These are phyloP conservation scores for Kuschelorhynchus macadamiae DNA, from an alignment of 2,888 invertebrate genomes.

Conservation along the genomic window DNA sequence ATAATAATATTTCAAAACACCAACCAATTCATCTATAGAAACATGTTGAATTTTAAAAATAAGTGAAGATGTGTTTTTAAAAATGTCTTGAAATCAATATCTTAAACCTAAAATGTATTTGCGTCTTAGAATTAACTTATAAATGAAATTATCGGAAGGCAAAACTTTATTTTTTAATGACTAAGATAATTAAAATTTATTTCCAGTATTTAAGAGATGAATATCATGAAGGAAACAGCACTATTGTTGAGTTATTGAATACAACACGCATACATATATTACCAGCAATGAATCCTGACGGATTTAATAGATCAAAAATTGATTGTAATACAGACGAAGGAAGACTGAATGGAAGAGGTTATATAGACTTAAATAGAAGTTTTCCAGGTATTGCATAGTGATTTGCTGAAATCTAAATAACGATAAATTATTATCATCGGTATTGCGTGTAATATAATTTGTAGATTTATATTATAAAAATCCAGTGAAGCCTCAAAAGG, in stretches of 20 bases:
- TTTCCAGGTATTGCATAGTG: slow-evolving; percentile 72
- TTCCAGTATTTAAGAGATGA: slow-evolving; percentile 69
- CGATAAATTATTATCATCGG: too few relatives aligned
- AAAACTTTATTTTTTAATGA: slow-evolving; percentile 4
- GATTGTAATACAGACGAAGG: slow-evolving; percentile 54
- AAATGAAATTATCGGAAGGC: not conserved
- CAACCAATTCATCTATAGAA: too few relatives aligned
- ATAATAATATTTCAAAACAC: too few relatives aligned
- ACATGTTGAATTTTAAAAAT: too few relatives aligned
- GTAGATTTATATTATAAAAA: slow-evolving; percentile 31
- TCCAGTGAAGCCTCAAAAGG: slow-evolving; percentile 61
- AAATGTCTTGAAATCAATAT: too few relatives aligned
- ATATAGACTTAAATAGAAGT: slow-evolving; percentile 72
- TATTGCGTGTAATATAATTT: not conserved
- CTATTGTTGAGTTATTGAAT: slow-evolving; percentile 74
- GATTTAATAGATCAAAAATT: slow-evolving; percentile 68
- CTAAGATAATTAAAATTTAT: slow-evolving; percentile 27
- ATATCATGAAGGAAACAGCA: slow-evolving; percentile 67
- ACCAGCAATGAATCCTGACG: slow-evolving; percentile 85
- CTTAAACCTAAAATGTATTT: not conserved
- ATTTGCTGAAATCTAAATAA: not conserved
- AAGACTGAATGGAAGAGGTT: slow-evolving; percentile 58
- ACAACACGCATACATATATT: slow-evolving; percentile 80
- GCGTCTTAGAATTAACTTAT: too few relatives aligned
- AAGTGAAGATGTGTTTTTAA: too few relatives aligned